Evolutionary conservation across 2,888 invertebrate genomes (phyloP), one percentile per base, ranked within the genome.

Genomic region (Drosophila kambysellisi): DNA sequence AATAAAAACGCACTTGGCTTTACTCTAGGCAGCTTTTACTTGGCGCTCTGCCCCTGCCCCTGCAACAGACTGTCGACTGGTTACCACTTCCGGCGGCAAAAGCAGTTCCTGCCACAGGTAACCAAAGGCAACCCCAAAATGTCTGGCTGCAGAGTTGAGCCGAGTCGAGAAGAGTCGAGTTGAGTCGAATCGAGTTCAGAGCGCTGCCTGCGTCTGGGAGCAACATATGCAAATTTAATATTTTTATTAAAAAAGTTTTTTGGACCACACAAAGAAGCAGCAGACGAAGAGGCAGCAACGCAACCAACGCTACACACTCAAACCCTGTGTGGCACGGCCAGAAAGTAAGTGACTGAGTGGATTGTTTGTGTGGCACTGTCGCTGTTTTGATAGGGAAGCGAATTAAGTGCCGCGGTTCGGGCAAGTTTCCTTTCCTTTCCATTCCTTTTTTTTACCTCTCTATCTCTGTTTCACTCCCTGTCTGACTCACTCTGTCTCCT

Each of bases 181-280:
- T 43, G 59, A 52, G 50, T 53, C n/a, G 41, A 32, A 41, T 64
- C 30, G 61, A 59, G 63, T 60, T 56, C 56, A 57, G 54, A 15
- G 8, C 57, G 58, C 64, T 57, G 60, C 66, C 52, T 57, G 51
- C 63, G 68, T 81, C 79, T 81, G 86, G 76, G 74, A 76, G 76
- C 76, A 87, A 82, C 82, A 87, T 88, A 88, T 89, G 89, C 85
- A 88, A 88, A 88, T 88, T 89, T 88, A 89, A 88, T 89, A 88
- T 88, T 89, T 89, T 89, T 89, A 89, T 89, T 89, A 89, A 89
- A 89, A 89, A 89, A 89, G 67, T 89, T 89, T 83, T 80, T 77
- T 88, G 73, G 70, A 81, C 81, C 76, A 70, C 75, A 81, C 79
- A 78, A 81, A 81, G 74, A 74, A 74, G 67, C 56, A 65, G 35